A percentile compares a stretch with the other conserved stretches of the same genome.
Evolutionary conservation across 2,113 vertebrate species (phyloP).

Genomic region (Melanocharis versteri): DNA sequence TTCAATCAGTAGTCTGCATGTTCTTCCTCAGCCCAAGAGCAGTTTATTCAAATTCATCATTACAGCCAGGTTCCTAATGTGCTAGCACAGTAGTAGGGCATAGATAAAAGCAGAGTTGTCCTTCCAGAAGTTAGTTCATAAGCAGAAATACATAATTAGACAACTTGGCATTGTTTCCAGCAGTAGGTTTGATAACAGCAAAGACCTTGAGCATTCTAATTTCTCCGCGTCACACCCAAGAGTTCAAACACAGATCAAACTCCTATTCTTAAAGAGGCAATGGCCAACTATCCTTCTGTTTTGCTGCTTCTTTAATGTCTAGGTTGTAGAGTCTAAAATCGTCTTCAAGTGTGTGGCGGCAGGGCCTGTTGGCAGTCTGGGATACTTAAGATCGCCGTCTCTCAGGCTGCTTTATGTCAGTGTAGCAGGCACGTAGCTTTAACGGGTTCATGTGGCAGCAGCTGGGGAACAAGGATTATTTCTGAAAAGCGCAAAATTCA

Average conservation of each 20-base stretch:
- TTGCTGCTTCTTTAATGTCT: not conserved
- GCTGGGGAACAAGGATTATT: not conserved
- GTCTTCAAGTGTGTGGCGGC: not conserved
- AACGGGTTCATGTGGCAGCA: not conserved
- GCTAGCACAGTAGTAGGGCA: not conserved
- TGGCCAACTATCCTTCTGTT: not conserved
- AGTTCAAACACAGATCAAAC: not conserved
- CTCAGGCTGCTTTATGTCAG: not conserved
- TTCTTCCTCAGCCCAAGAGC: not conserved
- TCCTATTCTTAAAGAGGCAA: not conserved
- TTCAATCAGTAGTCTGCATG: not conserved
- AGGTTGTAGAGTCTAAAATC: not conserved
- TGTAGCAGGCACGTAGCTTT: accelerated
- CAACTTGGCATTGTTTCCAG: not conserved
- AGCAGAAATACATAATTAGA: not conserved
- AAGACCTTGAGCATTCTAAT: not conserved
- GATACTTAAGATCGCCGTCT: not conserved
- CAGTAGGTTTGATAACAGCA: not conserved
- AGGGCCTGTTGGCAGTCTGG: not conserved
- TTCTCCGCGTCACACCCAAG: not conserved
- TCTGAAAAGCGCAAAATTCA: not conserved
- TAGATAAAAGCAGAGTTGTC: not conserved
- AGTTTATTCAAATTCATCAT: conserved; percentile 14
- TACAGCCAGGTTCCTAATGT: not conserved
- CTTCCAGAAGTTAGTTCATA: not conserved